Percentiles rank a stretch among this genome's conserved stretches.
Conservation (phyloP, 2,113 vertebrate species). For the Mirza zaza region DNA sequence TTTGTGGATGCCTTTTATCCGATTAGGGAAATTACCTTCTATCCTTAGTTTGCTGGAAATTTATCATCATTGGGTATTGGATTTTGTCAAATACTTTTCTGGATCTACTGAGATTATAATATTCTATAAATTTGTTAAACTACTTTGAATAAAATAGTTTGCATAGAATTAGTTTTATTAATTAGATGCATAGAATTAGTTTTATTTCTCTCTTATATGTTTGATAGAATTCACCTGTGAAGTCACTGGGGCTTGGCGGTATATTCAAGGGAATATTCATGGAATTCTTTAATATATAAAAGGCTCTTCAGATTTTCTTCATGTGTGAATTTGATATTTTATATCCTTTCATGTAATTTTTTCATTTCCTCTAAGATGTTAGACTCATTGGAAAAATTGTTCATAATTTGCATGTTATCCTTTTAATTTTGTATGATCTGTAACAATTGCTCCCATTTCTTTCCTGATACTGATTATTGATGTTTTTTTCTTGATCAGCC, state of each 20-base stretch:
- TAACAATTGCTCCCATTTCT: not conserved
- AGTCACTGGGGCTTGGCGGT: not conserved
- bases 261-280: not conserved
- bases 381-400: not conserved
- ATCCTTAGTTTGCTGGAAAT: not conserved
- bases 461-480: not conserved
- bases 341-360: not conserved
- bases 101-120: not conserved
- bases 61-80: not conserved
- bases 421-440: not conserved
- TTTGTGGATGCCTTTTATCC: not conserved
- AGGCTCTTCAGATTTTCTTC: not conserved
- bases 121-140: not conserved
- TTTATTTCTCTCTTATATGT: not conserved
- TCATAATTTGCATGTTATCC: not conserved
- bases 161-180: not conserved
- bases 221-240: not conserved
- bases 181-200: not conserved
- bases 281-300: not conserved
- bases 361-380: not conserved
- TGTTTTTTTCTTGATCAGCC: not conserved
- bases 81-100: not conserved
- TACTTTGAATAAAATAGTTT: not conserved
- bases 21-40: not conserved
- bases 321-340: not conserved